Base-by-base conservation (phyloP, 35 echinoderm and acorn worm genomes). In the Strongylocentrotus purpuratus region DNA sequence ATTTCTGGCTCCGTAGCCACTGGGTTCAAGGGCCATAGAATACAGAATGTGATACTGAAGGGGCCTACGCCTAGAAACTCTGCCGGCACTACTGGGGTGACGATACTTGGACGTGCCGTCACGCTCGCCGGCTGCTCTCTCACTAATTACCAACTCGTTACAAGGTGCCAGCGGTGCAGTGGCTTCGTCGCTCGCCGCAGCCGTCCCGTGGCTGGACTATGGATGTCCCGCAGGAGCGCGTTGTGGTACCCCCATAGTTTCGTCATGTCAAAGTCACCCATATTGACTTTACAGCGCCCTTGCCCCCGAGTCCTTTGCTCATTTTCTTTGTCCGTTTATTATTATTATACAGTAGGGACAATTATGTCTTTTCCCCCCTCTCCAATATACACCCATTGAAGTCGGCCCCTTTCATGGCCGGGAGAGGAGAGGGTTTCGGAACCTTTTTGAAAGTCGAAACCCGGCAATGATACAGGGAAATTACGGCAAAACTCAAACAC, bases 401-500 rank as follows among this genome's bases (percentile, higher is more conserved):
- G 87, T 89, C 87, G 87, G 87, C 13, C 31, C 45, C 87, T 89
- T 89, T 89, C 4, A 89, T 33, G 87, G 33, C 8, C 50, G 50
- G 35, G 35, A 46, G 20, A 20, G 32, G 32, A 15, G 2, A 87
- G 2, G 9, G 12, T 89, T 89, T 89, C 87, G 87, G 87, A 89
- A 89, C 87, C 87, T 89, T 20, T 89, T 10, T 89, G 87, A 89
- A 89, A 89, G 33, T 45, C 45, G 87, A 89, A 89, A 89, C 87
- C 65, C 87, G 20, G 32, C 45, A 89, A 89, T 89, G 87, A 89
- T 89, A 89, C 87, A 89, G 10, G 32, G 18, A 89, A 46, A 89
- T 46, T 45, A 89, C 87, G 45, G 32, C 25, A 7, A 20, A 46
- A 46, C 33, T 33, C 87, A 89, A 89, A 89, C 87, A 89, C 45